These are phyloP conservation scores for Pseudomyrmex pallidus DNA, from an alignment of 1,140 invertebrate species.

Conservation along the genomic window DNA sequence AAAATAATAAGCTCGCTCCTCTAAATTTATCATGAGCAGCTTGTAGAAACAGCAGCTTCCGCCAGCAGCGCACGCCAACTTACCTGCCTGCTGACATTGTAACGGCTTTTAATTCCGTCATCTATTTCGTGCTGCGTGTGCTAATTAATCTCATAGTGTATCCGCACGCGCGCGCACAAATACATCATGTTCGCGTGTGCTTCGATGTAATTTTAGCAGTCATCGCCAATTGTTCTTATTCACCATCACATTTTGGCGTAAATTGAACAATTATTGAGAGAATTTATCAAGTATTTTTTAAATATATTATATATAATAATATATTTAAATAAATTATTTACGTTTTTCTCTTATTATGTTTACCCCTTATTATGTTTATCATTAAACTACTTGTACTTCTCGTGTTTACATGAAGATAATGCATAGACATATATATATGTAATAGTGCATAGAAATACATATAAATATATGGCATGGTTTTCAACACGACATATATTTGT, in stretches of 20 bases:
- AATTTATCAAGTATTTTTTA: not conserved
- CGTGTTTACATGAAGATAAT: no score
- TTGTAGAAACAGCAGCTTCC: constrained; percentile 34
- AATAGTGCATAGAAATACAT: no score
- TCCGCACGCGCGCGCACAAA: not conserved
- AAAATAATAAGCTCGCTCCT: constrained; percentile 85
- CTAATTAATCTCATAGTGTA: constrained; percentile 44
- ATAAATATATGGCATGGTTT: no score
- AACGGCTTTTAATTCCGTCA: constrained; percentile 49
- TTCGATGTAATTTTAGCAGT: constrained; percentile 28
- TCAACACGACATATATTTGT: no score
- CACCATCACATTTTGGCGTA: not conserved
- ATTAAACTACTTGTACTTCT: no score
- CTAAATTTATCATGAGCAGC: constrained; percentile 80
- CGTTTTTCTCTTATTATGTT: no score
- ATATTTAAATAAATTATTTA: no score
- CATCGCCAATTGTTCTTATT: constrained; percentile 25
- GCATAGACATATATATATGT: no score
- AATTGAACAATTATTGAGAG: not conserved
- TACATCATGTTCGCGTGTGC: not conserved
- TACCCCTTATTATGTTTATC: no score
- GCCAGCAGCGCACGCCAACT: constrained; percentile 36
- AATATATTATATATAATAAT: no score
- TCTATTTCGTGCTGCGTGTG: not conserved
- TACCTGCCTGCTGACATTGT: constrained; percentile 34